Base-by-base conservation (phyloP, 1,140 invertebrate genomes). In the Gyrodactylus salaris region DNA sequence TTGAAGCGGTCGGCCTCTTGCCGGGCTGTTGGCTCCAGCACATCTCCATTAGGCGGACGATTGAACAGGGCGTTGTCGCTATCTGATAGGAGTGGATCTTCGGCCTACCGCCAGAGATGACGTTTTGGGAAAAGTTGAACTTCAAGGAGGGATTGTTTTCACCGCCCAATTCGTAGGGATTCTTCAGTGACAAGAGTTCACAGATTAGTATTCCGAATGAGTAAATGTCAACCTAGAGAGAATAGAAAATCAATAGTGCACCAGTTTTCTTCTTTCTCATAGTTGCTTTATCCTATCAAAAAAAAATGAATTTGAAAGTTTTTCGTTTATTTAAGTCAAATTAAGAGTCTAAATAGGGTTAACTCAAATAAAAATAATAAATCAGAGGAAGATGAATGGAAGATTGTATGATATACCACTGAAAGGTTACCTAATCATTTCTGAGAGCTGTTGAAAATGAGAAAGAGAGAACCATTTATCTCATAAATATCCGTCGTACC, bases 141-240 rank as follows among this genome's bases (percentile, higher is more conserved):
- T 77, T 74, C 21, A 25, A 26, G 25, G 34, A 54, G n/a, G 74
- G 16, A 27, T 25, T 20, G 25, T 23, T 21, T 70, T 89, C 20
- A 89, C 88, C 78, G 94, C 91, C 77, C 93, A 88, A 76, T 90
- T 85, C 77, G 94, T 89, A 77, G 95, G 94, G 93, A 78, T 90
- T 88, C 71, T 90, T 86, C 26, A 96, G 83, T 1, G 89, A 92
- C 20, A 96, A 81, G 68, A 97, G 83, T 80, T 98, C 94, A 80
- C 96, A 98, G 75, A 98, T 84, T 76, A 97, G 89, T 91, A 98
- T 97, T n/a, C 91, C 92, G 82, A 95, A 97, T 0, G 92, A 96
- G 79, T 96, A 98, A 76, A 91, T 92, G 78, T 98, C 94, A 20
- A 96, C 91, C n/a, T n/a, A n/a, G n/a, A n/a, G n/a, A n/a, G n/a